These are phyloP conservation scores for Coenonympha arcania DNA, from an alignment of 2,888 invertebrate species.

Conservation along the genomic window DNA sequence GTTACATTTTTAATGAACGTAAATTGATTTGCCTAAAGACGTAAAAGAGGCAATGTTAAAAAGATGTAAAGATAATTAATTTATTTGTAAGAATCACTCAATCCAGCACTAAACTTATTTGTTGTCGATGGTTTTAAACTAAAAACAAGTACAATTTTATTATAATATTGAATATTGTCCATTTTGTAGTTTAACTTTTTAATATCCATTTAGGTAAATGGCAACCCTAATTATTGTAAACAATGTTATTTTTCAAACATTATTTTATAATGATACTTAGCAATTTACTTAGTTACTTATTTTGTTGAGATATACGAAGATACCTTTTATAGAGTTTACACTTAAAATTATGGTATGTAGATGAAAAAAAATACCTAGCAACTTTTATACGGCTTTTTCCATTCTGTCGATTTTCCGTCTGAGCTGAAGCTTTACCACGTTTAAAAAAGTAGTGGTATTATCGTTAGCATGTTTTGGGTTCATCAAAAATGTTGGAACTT, in stretches of 20 bases:
- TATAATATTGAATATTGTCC: not conserved
- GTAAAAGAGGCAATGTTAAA: no score
- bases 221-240: constrained; percentile 6
- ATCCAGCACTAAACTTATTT: no score
- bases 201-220: not conserved
- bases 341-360: not conserved
- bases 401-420: constrained; percentile 27
- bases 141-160: constrained; percentile 2
- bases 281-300: constrained; percentile 6
- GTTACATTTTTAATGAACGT: no score
- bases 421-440: constrained; percentile 27
- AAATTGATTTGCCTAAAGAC: no score
- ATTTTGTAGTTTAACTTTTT: not conserved
- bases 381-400: constrained; percentile 23
- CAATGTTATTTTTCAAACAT: constrained; percentile 16
- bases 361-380: constrained; percentile 7
- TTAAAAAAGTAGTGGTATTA: constrained; percentile 19
- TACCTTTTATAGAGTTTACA: constrained; percentile 4
- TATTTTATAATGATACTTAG: not conserved
- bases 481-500: constrained; percentile 16
- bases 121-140: not conserved
- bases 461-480: constrained; percentile 21
- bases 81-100: no score
- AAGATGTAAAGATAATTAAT: no score
- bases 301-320: not conserved